Evolutionary conservation across 2,113 vertebrate genomes (phyloP).

Genomic region (Loxodonta africana): DNA sequence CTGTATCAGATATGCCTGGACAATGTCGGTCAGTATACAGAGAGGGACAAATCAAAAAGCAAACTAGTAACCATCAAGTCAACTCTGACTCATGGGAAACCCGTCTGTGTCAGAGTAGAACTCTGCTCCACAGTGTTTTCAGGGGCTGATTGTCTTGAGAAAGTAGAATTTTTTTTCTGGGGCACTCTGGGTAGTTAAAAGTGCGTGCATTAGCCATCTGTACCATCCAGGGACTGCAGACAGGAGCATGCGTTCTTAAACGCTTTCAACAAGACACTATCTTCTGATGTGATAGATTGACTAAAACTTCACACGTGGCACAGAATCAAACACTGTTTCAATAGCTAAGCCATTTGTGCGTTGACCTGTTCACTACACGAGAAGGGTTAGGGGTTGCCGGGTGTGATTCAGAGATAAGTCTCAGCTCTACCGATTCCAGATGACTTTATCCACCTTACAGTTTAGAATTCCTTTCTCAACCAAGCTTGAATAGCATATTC

Average conservation of each 20-base stretch:
- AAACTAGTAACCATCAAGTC: neutral
- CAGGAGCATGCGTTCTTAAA: neutral
- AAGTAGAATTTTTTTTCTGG: neutral
- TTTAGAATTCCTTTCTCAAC: constrained; percentile 37
- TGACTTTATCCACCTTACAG: neutral
- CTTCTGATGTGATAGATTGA: neutral
- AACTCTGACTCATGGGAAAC: neutral
- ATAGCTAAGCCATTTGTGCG: too few species aligned
- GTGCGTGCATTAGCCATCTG: neutral
- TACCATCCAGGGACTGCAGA: neutral
- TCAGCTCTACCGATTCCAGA: neutral
- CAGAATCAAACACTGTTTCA: neutral
- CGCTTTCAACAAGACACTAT: neutral
- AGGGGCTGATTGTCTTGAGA: neutral
- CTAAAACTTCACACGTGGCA: neutral
- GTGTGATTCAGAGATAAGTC: neutral
- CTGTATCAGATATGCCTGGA: fast-evolving
- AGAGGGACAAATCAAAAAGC: neutral
- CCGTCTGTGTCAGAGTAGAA: neutral
- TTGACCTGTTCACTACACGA: neutral
- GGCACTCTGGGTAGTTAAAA: neutral
- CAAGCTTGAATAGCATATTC: neutral
- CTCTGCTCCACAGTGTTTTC: neutral
- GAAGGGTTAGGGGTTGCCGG: fast-evolving
- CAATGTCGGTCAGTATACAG: neutral